A percentile compares a stretch with the other conserved stretches of the same genome.
phyloP scores from a whole-genome alignment of 1,140 invertebrate species.

The Heliconius congener region DNA sequence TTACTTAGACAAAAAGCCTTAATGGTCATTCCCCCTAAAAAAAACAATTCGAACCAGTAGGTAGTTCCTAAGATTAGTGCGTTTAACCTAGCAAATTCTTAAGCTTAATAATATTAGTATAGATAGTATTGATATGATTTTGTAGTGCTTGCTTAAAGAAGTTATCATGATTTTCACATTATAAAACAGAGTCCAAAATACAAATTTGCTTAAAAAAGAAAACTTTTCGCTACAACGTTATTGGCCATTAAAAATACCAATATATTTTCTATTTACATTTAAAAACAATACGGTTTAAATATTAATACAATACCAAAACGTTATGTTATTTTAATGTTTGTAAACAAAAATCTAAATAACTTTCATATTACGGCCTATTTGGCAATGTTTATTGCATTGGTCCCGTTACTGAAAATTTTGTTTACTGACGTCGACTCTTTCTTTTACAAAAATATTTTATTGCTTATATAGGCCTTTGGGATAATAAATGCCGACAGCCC shows the following conservation, averaged over 20 bases:
- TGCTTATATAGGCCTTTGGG: constrained; percentile 41
- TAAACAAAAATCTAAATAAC: constrained; percentile 12
- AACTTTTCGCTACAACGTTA: not conserved
- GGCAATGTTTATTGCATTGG: constrained; percentile 27
- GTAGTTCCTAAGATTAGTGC: no score
- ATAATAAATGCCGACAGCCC: constrained; percentile 54
- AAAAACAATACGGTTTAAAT: not conserved
- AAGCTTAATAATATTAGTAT: no score
- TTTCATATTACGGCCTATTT: constrained; percentile 21
- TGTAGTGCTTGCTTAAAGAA: no score
- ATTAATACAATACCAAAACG: not conserved
- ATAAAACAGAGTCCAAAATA: no score
- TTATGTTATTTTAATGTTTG: constrained; percentile 13
- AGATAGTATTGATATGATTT: no score
- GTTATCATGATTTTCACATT: no score
- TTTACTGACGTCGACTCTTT: constrained; percentile 35
- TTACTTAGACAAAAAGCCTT: no score
- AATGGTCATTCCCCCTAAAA: no score
- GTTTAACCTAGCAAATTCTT: no score
- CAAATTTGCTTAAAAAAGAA: not conserved
- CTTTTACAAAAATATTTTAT: constrained; percentile 31
- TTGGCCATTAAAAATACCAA: not conserved
- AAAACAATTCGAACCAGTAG: no score
- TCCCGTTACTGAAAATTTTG: constrained; percentile 38
- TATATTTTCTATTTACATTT: not conserved